These are phyloP conservation scores for Chaetodon trifasciatus DNA, from an alignment of 2,797 vertebrate species.

Conservation along the genomic window DNA sequence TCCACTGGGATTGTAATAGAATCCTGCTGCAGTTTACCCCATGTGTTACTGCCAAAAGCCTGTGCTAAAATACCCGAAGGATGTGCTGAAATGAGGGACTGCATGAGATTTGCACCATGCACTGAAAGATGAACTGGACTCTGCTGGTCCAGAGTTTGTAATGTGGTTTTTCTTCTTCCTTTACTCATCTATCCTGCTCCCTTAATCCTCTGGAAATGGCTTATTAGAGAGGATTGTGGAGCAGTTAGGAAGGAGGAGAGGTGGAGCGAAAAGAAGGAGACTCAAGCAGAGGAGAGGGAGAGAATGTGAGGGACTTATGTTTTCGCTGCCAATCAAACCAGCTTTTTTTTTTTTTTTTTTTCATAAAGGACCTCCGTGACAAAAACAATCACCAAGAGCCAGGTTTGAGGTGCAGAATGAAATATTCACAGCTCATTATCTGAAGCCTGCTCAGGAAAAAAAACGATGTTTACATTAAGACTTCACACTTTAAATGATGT, in stretches of 20 bases:
- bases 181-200: constrained; percentile 43
- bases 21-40: constrained; percentile 50
- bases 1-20: constrained; percentile 53
- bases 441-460: background rate
- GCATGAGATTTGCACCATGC: constrained; percentile 29
- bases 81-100: constrained; percentile 40
- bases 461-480: constrained; percentile 34
- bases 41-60: constrained; percentile 40
- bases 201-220: constrained; percentile 67
- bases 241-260: constrained; percentile 39
- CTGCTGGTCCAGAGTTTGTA: constrained; percentile 28
- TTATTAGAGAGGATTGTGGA: constrained; percentile 62
- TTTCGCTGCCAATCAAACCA: constrained; percentile 25
- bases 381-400: constrained; percentile 6
- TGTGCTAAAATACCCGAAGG: constrained; percentile 50
- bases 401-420: constrained; percentile 2
- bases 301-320: constrained; percentile 4
- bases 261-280: constrained; percentile 29
- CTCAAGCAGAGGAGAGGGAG: constrained; percentile 29
- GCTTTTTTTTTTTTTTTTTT: constrained; percentile 18
- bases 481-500: constrained; percentile 26
- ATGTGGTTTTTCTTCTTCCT: constrained; percentile 47
- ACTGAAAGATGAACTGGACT: constrained; percentile 38
- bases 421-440: constrained; percentile 38
- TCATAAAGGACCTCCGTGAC: constrained; percentile 9